A percentile compares a stretch with the other conserved stretches of the same genome.
Conservation (phyloP, 2,888 invertebrate species). For the Caenorhabditis sp. region DNA sequence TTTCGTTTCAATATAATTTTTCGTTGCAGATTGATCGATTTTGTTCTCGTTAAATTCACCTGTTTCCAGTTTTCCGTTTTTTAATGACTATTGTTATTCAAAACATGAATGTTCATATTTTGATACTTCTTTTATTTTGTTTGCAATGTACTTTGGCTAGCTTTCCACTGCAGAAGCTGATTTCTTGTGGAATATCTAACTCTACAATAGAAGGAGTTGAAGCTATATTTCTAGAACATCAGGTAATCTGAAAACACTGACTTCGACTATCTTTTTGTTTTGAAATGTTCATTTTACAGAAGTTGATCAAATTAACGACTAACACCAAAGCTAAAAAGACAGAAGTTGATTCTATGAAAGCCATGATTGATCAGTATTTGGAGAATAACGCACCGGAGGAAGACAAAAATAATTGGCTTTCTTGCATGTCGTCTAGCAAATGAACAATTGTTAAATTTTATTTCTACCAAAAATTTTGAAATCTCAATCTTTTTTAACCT, state of each 20-base stretch:
- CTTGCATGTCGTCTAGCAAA: not conserved
- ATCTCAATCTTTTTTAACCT: constrained; percentile 39
- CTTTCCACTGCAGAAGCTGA: constrained; percentile 18
- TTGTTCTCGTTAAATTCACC: not conserved
- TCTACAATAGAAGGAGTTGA: constrained; percentile 23
- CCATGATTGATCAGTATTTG: constrained; percentile 27
- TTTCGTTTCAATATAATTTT: not conserved
- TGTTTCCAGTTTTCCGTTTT: not conserved
- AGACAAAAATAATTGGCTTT: constrained; percentile 7
- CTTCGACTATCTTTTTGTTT: not conserved
- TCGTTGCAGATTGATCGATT: not conserved
- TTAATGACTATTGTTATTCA: not conserved
- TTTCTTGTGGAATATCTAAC: constrained; percentile 22
- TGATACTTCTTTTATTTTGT: not conserved
- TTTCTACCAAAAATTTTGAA: constrained; percentile 20
- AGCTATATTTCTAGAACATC: constrained; percentile 16
- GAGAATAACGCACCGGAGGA: constrained; percentile 17
- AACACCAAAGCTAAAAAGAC: constrained; percentile 26
- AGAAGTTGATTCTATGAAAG: constrained; percentile 33
- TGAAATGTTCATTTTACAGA: constrained; percentile 8
- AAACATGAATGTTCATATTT: not conserved
- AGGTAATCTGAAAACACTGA: no score
- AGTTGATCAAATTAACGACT: constrained; percentile 25
- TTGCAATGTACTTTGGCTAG: not conserved
- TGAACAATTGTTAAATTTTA: constrained; percentile 22